Evolutionary conservation across 2,888 invertebrate genomes (phyloP).

Genomic region (Brenthis daphne): DNA sequence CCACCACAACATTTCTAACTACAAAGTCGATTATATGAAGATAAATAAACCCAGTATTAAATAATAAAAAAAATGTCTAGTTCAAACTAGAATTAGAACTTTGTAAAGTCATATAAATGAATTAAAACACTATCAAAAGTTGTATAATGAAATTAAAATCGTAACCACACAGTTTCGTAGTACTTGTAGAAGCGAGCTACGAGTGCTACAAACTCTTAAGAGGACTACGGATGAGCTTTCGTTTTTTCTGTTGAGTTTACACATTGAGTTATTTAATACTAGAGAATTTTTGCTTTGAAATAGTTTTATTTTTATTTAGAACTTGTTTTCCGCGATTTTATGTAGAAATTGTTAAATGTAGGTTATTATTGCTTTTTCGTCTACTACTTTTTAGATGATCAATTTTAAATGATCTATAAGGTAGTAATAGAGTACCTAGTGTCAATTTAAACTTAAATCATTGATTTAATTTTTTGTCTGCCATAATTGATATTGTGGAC

Average conservation of each 20-base stretch:
- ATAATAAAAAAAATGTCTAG: slow-evolving; percentile 5
- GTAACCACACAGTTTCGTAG: slow-evolving; percentile 22
- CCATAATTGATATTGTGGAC: too few species aligned
- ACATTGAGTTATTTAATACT: too few species aligned
- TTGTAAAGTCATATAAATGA: slow-evolving; percentile 27
- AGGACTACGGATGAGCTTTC: slow-evolving; percentile 27
- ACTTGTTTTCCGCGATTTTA: too few species aligned
- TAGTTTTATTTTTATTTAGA: too few species aligned
- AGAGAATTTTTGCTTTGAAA: too few species aligned
- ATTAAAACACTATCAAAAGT: slow-evolving; percentile 29
- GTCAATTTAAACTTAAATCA: too few species aligned
- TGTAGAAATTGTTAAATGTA: neutral
- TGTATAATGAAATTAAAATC: slow-evolving; percentile 25
- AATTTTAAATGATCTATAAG: too few species aligned
- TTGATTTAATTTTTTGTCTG: too few species aligned
- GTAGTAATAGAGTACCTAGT: too few species aligned
- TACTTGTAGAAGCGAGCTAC: slow-evolving; percentile 20
- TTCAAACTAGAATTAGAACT: slow-evolving; percentile 20
- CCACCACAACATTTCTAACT: too few species aligned
- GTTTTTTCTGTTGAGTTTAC: slow-evolving; percentile 31
- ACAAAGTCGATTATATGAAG: neutral
- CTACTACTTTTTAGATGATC: too few species aligned
- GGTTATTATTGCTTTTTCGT: neutral
- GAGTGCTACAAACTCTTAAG: slow-evolving; percentile 27
- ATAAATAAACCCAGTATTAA: slow-evolving; percentile 1